Percentiles rank a stretch among this genome's conserved stretches.
phyloP scores from a whole-genome alignment of 2,113 vertebrate genomes.

The Otus sunia region DNA sequence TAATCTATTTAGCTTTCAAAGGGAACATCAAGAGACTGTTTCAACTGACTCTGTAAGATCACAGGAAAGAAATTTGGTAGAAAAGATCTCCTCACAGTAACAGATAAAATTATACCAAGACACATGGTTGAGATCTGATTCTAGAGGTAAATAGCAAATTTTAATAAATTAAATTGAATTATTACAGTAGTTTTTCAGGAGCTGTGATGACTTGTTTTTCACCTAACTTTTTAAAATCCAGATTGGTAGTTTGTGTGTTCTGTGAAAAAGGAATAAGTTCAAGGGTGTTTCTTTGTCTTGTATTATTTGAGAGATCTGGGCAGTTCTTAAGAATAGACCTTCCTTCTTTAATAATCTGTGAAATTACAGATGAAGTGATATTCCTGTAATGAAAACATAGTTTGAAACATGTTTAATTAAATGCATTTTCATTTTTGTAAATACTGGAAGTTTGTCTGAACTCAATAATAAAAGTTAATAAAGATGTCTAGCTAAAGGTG shows the following conservation, averaged over 20 bases:
- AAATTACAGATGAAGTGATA: neutral
- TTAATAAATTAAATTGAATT: neutral
- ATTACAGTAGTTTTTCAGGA: neutral
- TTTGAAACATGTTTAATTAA: neutral
- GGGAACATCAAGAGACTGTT: neutral
- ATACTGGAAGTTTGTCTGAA: neutral
- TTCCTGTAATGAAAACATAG: neutral
- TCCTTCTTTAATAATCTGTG: neutral
- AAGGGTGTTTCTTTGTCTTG: neutral
- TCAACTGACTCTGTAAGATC: neutral
- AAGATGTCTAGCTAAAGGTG: neutral
- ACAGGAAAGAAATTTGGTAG: neutral
- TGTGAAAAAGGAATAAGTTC: neutral
- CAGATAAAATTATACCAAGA: neutral
- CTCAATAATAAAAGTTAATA: neutral
- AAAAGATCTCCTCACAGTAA: neutral
- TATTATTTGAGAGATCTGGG: neutral
- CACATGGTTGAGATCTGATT: neutral
- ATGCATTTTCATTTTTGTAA: neutral
- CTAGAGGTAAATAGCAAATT: neutral
- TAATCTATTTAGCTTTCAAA: constrained; percentile 42
- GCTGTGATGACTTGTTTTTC: neutral
- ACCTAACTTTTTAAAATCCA: neutral
- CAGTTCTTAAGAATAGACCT: neutral
- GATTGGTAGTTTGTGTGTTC: neutral